phyloP scores from a whole-genome alignment of 2,888 invertebrate species.

The Eustalomyia histrio region DNA sequence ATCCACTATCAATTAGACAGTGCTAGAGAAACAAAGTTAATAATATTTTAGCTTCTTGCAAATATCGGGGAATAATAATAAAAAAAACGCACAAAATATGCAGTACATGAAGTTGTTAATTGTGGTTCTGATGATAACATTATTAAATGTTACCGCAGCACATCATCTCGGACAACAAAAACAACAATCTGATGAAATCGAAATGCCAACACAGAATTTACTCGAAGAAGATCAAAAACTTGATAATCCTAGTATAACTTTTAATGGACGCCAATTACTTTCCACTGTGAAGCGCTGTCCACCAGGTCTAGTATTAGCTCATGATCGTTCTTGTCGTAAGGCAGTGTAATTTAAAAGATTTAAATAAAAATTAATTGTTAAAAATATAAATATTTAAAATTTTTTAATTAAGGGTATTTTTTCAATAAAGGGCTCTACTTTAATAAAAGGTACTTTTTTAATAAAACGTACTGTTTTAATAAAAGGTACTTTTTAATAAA shows the following conservation, averaged over 20 bases:
- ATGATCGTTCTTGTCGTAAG: constrained; percentile 68
- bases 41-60: neutral
- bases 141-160: neutral
- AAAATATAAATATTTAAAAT: neutral
- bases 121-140: constrained; percentile 15
- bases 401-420: too few relatives aligned
- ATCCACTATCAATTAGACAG: constrained; percentile 52
- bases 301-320: constrained; percentile 52
- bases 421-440: too few relatives aligned
- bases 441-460: too few relatives aligned
- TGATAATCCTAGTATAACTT: constrained; percentile 15
- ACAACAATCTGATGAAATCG: constrained; percentile 19
- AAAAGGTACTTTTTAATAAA: too few relatives aligned
- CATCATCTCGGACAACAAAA: constrained; percentile 16
- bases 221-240: constrained; percentile 22
- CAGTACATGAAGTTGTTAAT: constrained; percentile 8
- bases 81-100: constrained; percentile 1
- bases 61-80: neutral
- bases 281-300: constrained; percentile 66
- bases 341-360: constrained; percentile 57
- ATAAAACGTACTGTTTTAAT: too few relatives aligned
- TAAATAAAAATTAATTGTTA: neutral
- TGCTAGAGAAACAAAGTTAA: constrained; percentile 44
- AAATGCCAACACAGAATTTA: constrained; percentile 6
- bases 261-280: constrained; percentile 67